Percentiles rank a stretch among this genome's conserved stretches.
Conservation (phyloP, 2,113 vertebrate species). For the Crotalus helleri region DNA sequence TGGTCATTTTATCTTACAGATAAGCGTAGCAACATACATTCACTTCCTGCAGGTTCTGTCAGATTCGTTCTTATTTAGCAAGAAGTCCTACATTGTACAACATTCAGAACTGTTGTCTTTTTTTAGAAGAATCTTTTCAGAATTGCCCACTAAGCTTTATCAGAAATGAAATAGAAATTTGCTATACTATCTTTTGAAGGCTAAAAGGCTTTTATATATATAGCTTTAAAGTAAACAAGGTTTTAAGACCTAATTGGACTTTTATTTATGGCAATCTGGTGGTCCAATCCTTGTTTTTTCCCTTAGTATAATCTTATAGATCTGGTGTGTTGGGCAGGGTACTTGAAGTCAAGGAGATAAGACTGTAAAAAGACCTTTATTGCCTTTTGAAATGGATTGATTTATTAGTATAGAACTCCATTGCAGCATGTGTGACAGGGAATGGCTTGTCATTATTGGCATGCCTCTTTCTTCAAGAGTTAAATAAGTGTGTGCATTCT, state of each 20-base stretch:
- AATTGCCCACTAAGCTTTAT: not conserved
- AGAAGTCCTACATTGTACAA: not conserved
- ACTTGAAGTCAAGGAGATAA: not conserved
- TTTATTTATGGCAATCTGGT: not conserved
- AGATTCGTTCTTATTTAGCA: not conserved
- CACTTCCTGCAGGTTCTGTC: not conserved
- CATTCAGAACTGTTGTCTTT: not conserved
- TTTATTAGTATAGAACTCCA: not conserved
- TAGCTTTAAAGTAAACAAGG: not conserved
- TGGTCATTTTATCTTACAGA: not conserved
- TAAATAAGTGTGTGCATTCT: not conserved
- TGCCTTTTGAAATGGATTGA: not conserved
- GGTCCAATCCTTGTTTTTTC: not conserved
- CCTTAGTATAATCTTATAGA: not conserved
- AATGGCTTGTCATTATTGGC: not conserved
- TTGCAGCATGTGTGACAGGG: not conserved
- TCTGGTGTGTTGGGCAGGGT: not conserved
- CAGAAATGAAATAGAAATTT: not conserved
- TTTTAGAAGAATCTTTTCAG: not conserved
- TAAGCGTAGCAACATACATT: not conserved
- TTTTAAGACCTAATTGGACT: not conserved
- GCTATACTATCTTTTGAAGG: not conserved
- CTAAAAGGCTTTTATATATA: not conserved
- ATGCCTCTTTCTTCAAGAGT: not conserved
- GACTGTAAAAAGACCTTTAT: not conserved